Conservation (phyloP, 2,888 invertebrate genomes). For the Parelbella ahira region DNA sequence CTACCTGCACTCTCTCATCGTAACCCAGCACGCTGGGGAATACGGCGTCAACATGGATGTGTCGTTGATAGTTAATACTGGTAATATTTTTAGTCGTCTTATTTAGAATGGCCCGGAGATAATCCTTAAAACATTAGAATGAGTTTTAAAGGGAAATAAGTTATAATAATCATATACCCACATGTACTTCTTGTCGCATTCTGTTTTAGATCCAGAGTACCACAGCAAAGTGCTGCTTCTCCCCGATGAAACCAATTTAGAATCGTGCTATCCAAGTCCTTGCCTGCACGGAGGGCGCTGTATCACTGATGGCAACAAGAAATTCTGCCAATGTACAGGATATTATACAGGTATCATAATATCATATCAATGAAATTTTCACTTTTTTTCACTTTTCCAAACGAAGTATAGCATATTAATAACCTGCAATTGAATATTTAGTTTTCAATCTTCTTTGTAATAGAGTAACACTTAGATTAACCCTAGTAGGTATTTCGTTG, state of each 20-base stretch:
- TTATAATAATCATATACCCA: too few relatives aligned
- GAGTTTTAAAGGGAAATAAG: too few relatives aligned
- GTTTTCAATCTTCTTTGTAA: too few relatives aligned
- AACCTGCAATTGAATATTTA: too few relatives aligned
- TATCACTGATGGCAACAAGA: slow-evolving; percentile 76
- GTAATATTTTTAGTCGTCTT: too few relatives aligned
- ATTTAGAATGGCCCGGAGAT: too few relatives aligned
- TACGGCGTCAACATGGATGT: slow-evolving; percentile 81
- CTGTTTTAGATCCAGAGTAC: slow-evolving; percentile 81
- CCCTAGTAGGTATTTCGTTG: too few relatives aligned
- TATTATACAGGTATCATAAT: slow-evolving; percentile 88
- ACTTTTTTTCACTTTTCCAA: too few relatives aligned
- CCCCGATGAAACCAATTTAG: slow-evolving; percentile 79
- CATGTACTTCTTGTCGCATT: background rate
- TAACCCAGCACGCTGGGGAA: slow-evolving; percentile 73
- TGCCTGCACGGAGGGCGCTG: slow-evolving; percentile 87
- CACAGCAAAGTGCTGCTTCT: slow-evolving; percentile 82
- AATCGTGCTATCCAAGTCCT: slow-evolving; percentile 87
- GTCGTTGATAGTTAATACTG: slow-evolving; percentile 80
- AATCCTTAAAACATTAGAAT: too few relatives aligned
- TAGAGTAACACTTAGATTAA: too few relatives aligned
- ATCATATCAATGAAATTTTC: too few relatives aligned
- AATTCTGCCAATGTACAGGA: slow-evolving; percentile 85
- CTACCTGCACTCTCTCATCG: slow-evolving; percentile 83
- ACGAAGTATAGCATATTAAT: too few relatives aligned